phyloP scores from a whole-genome alignment of 35 echinoderm and acorn worm species.

The Amphiura filiformis region DNA sequence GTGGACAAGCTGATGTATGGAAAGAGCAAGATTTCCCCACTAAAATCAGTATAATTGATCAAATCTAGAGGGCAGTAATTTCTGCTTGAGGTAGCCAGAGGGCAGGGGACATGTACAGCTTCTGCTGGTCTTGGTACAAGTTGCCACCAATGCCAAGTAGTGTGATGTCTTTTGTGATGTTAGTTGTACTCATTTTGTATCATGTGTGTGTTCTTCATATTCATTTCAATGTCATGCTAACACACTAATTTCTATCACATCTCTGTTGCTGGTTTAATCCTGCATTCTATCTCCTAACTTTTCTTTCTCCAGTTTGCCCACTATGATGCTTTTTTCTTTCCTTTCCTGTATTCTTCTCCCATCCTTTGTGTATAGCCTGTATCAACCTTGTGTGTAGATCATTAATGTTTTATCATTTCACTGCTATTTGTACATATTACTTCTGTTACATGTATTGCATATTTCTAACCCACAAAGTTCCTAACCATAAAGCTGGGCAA shows the following conservation, averaged over 20 bases:
- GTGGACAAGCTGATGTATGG: background rate
- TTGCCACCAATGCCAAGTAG: background rate
- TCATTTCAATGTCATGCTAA: too few species aligned
- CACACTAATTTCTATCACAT: too few species aligned
- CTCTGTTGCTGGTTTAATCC: background rate
- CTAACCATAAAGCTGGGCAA: too few species aligned
- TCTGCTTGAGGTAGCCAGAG: background rate
- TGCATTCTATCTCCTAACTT: background rate
- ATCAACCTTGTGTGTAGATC: too few species aligned
- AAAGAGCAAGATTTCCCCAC: too few species aligned
- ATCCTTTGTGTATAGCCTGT: too few species aligned
- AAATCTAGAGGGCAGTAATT: background rate
- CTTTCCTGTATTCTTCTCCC: too few species aligned
- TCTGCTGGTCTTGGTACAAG: background rate
- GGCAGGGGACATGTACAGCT: background rate
- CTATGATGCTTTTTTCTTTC: background rate
- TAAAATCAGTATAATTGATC: background rate
- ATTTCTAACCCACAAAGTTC: too few species aligned
- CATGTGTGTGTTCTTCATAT: background rate
- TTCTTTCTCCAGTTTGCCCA: background rate
- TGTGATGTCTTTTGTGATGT: background rate
- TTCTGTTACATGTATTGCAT: too few species aligned
- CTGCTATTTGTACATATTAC: too few species aligned
- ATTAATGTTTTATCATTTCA: too few species aligned
- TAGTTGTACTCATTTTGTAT: too few species aligned